Base-by-base conservation (phyloP, 2,113 vertebrate species). In the Formicarius rufipectus region DNA sequence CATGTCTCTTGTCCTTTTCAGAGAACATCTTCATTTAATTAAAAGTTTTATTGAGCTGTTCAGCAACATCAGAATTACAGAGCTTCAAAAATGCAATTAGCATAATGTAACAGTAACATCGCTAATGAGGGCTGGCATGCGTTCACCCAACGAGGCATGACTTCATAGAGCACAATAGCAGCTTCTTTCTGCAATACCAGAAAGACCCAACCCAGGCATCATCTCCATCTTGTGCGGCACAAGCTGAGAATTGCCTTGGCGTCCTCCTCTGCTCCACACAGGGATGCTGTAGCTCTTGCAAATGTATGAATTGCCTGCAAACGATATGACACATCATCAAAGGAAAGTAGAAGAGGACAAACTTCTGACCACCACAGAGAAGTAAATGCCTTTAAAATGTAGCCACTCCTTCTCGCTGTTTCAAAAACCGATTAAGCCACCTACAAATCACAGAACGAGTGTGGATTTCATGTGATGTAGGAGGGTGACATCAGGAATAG, bases 31-130 rank as follows among this genome's bases (percentile, higher is more conserved):
- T 94, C 80, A 67, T 88, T 84, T 81, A 93, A 95, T 97, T 96
- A 93, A 90, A 39, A 49, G 87, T 93, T 81, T 86, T 60, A 86
- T 95, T 86, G 85, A 80, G 87, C 79, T 75, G 27, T 80, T 96
- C 63, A 90, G 79, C 93, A 93, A 97, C 94, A 75, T 81, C 79
- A 68, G 75, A 86, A 72, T 86, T 90, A 78, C 72, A 77, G 75
- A 64, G 47, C 82, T 95, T 94, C 92, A 88, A 84, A 93, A 94
- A 78, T 49, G 89, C 82, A 94, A 96, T 95, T 93, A 90, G 49
- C 82, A 85, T 94, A 90, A 85, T 81, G 68, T 77, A 95, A 80
- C 78, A 94, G 82, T 87, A 85, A 50, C 90, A 52, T 69, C 49
- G 24, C 55, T 93, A 97, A 84, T 64, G 90, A 94, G 88, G 56